Evolutionary conservation across 2,797 vertebrate genomes (phyloP).

Genomic region (Sarcoramphus papa): DNA sequence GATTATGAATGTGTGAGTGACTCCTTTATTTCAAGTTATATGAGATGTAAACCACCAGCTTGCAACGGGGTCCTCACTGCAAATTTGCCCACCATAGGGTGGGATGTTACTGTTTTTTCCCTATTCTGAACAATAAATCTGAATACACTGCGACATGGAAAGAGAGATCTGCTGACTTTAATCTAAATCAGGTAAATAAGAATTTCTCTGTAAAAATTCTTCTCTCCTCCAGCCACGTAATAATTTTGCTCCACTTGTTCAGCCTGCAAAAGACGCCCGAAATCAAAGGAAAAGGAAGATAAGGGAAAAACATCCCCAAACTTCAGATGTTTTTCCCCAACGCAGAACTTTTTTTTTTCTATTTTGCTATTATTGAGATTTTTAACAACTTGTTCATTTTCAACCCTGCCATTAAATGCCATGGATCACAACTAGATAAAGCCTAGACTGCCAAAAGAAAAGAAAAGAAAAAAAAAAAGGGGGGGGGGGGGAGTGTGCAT

Average conservation of each 20-base stretch:
- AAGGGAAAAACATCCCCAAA: neutral
- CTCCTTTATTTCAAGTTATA: constrained; percentile 54
- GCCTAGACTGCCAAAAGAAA: neutral
- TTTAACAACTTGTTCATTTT: neutral
- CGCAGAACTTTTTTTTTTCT: neutral
- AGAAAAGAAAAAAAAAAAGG: neutral
- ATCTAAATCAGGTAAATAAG: neutral
- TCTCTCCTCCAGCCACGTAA: neutral
- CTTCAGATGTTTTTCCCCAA: neutral
- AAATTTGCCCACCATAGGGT: neutral
- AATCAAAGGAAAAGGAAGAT: neutral
- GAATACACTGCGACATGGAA: neutral
- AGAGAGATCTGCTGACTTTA: neutral
- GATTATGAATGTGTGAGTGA: constrained; percentile 60
- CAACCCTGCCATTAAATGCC: neutral
- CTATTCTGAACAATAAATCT: neutral
- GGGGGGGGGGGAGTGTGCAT: too few relatives aligned
- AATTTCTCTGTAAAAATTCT: neutral
- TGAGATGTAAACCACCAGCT: constrained; percentile 23
- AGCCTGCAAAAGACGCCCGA: neutral
- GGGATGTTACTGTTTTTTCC: neutral
- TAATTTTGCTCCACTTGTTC: neutral
- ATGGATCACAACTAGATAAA: neutral
- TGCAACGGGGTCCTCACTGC: neutral
- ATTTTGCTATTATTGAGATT: neutral